A percentile compares a stretch with the other conserved stretches of the same genome.
Evolutionary conservation across 1,140 invertebrate genomes (phyloP).

Genomic region (Triops longicaudatus): DNA sequence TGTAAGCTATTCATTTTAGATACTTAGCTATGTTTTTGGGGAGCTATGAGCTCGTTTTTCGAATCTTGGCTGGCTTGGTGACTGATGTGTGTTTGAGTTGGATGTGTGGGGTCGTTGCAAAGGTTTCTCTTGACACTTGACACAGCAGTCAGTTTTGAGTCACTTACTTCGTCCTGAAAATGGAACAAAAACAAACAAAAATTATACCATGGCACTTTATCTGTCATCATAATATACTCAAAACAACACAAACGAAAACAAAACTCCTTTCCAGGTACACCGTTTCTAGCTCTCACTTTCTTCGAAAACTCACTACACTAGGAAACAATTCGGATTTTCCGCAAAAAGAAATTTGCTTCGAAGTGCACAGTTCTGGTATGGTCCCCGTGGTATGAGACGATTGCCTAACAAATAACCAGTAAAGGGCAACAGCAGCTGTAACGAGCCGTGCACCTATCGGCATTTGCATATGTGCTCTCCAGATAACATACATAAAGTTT

Average conservation of each 20-base stretch:
- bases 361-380: too few species aligned
- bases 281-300: too few species aligned
- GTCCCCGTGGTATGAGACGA: neutral
- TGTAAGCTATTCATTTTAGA: neutral
- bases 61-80: neutral
- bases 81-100: constrained; percentile 6
- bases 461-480: constrained; percentile 6
- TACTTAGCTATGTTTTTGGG: neutral
- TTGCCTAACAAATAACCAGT: neutral
- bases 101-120: constrained; percentile 3
- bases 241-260: too few species aligned
- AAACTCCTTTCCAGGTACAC: too few species aligned
- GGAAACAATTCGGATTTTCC: too few species aligned
- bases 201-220: neutral
- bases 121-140: constrained; percentile 6
- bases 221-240: neutral
- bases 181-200: neutral
- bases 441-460: neutral
- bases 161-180: constrained; percentile 8
- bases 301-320: too few species aligned
- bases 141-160: constrained; percentile 7
- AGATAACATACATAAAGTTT: neutral
- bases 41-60: neutral
- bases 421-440: neutral
- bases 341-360: too few species aligned